Conservation (phyloP, 2,797 vertebrate species). For the Cygnus olor region DNA sequence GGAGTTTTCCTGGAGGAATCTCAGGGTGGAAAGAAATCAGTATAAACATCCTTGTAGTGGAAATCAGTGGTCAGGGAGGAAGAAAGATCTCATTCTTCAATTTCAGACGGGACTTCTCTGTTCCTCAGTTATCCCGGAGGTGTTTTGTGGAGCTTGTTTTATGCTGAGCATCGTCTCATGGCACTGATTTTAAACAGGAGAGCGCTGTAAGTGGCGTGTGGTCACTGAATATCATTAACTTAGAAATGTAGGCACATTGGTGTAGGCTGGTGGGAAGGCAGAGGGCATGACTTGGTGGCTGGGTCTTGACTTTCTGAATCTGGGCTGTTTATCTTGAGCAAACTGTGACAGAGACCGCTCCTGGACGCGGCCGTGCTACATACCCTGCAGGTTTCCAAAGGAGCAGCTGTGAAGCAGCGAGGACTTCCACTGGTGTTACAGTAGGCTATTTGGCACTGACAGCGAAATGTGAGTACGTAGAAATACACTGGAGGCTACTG, state of each 20-base stretch:
- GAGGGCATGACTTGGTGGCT: not conserved
- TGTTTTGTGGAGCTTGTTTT: not conserved
- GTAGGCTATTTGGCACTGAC: not conserved
- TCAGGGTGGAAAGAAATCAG: not conserved
- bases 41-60: not conserved
- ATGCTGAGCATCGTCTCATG: not conserved
- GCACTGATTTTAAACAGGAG: not conserved
- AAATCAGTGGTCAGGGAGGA: not conserved
- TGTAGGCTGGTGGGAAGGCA: not conserved
- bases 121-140: not conserved
- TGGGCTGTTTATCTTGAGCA: not conserved
- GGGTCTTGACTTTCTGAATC: not conserved
- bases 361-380: not conserved
- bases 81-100: not conserved
- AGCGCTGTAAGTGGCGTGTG: not conserved
- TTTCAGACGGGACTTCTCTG: not conserved
- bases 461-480: constrained; percentile 2
- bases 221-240: not conserved
- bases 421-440: not conserved
- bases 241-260: not conserved
- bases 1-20: not conserved
- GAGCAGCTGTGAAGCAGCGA: constrained; percentile 12
- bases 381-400: not conserved
- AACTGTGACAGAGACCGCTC: not conserved
- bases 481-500: not conserved